Evolutionary conservation across 2,888 invertebrate genomes (phyloP).

Genomic region (Melangyna quadrimaculata): DNA sequence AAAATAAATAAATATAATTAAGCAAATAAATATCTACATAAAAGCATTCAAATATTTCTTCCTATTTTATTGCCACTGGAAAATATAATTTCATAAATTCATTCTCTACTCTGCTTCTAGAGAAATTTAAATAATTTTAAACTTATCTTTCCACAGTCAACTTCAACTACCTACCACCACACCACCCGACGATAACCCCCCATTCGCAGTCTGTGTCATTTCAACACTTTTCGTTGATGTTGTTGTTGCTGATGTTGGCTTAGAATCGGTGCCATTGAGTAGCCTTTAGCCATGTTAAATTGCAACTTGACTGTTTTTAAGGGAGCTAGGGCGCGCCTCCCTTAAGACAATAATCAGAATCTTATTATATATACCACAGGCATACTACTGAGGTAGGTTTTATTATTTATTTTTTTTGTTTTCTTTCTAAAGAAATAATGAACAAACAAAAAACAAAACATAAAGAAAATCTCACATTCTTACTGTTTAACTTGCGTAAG

Average conservation of each 20-base stretch:
- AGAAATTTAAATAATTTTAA: slow-evolving; percentile 22
- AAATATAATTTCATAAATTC: background rate
- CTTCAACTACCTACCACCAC: background rate
- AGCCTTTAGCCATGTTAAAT: slow-evolving; percentile 30
- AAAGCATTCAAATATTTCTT: background rate
- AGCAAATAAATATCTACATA: too few relatives aligned
- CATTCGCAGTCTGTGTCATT: background rate
- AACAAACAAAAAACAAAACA: background rate
- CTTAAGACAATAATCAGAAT: slow-evolving; percentile 34
- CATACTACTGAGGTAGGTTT: background rate
- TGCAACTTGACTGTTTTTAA: slow-evolving; percentile 36
- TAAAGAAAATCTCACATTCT: slow-evolving; percentile 5
- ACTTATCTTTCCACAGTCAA: background rate
- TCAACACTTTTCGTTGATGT: background rate
- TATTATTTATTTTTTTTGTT: background rate
- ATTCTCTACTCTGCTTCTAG: background rate
- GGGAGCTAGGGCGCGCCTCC: background rate
- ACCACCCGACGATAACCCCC: too few relatives aligned
- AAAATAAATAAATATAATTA: background rate
- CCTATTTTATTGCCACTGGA: background rate
- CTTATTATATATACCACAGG: slow-evolving; percentile 23
- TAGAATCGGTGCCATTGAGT: slow-evolving; percentile 29
- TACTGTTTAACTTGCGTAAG: slow-evolving; percentile 26
- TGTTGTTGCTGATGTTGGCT: background rate
- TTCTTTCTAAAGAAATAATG: background rate